Percentiles rank a stretch among this genome's conserved stretches.
Conservation (phyloP, 2,113 vertebrate genomes). For the Orcinus orca region DNA sequence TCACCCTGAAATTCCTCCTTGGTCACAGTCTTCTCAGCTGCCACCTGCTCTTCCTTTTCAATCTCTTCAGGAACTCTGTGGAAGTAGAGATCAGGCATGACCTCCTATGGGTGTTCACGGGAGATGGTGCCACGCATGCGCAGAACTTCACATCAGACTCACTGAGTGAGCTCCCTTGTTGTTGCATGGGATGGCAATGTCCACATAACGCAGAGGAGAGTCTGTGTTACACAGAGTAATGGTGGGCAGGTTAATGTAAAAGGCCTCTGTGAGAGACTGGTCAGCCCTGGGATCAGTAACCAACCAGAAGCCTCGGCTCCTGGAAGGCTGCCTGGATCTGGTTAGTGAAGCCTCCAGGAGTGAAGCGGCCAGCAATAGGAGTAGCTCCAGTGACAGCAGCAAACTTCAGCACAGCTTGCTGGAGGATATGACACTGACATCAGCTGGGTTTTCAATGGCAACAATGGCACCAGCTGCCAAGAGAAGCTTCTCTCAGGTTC, state of each 20-base stretch:
- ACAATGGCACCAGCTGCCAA: neutral
- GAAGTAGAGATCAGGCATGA: neutral
- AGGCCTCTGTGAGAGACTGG: neutral
- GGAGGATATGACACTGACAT: neutral
- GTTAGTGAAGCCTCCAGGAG: neutral
- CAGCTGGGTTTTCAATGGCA: neutral
- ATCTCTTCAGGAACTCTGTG: neutral
- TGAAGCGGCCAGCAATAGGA: neutral
- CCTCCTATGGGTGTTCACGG: neutral
- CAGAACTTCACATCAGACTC: neutral
- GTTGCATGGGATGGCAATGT: neutral
- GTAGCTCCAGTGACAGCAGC: neutral
- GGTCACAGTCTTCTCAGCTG: neutral
- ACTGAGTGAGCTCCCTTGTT: neutral
- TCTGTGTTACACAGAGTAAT: neutral
- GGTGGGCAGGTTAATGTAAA: neutral
- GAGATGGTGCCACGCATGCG: neutral
- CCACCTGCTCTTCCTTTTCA: neutral
- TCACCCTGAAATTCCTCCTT: neutral
- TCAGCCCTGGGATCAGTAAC: neutral
- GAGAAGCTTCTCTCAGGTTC: neutral
- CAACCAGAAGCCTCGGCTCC: neutral
- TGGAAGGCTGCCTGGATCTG: neutral
- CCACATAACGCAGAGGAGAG: neutral
- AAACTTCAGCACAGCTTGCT: neutral